Evolutionary conservation across 2,888 invertebrate species (phyloP).

Genomic region (Tiliacea citrago): DNA sequence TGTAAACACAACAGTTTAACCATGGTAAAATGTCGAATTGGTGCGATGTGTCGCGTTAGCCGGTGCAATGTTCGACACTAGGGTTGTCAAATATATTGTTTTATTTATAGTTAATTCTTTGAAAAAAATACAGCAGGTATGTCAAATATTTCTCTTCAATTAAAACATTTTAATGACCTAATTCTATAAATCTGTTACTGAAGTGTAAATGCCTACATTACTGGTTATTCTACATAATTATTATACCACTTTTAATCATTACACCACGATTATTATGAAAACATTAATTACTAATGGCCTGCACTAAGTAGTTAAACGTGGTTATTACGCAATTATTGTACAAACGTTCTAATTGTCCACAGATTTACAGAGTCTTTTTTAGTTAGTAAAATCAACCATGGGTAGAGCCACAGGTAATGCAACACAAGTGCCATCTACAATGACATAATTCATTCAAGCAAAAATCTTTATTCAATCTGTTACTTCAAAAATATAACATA

Average conservation of each 20-base stretch:
- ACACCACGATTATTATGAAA: conserved; percentile 40
- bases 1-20: conserved; percentile 81
- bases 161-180: too few relatives aligned
- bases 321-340: conserved; percentile 17
- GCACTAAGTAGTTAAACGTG: conserved; percentile 7
- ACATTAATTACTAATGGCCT: conserved; percentile 47
- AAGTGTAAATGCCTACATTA: not conserved
- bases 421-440: not conserved
- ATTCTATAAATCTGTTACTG: not conserved
- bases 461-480: not conserved
- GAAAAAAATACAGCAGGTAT: not conserved
- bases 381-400: not conserved
- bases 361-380: not conserved
- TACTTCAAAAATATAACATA: not conserved
- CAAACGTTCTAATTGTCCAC: conserved; percentile 8
- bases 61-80: conserved; percentile 45
- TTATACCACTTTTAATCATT: conserved; percentile 26
- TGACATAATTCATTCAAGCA: not conserved
- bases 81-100: conserved; percentile 50
- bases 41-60: conserved; percentile 57
- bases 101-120: not conserved
- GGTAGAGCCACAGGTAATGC: not conserved
- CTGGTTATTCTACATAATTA: conserved; percentile 15
- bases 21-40: conserved; percentile 73
- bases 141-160: not conserved